Percentiles rank a stretch among this genome's conserved stretches.
These are phyloP conservation scores for Drosophila nikananu DNA, from an alignment of 1,140 invertebrate genomes.

Conservation along the genomic window DNA sequence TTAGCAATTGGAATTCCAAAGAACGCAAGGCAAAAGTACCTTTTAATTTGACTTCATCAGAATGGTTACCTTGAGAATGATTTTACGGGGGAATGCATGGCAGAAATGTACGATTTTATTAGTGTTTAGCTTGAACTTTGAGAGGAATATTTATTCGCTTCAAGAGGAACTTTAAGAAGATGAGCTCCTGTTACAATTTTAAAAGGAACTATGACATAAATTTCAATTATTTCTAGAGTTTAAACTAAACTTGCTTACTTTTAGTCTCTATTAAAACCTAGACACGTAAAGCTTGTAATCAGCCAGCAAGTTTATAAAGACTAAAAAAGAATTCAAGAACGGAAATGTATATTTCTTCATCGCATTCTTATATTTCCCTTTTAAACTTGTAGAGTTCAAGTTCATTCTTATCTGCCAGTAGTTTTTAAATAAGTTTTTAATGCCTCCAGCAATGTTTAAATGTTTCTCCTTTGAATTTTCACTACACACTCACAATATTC, in stretches of 20 bases:
- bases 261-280: too few relatives aligned
- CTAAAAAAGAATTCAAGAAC: not conserved
- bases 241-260: not conserved
- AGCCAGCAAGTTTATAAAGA: not conserved
- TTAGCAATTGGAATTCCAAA: not conserved
- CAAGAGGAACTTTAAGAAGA: too few relatives aligned
- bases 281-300: not conserved
- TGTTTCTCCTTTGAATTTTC: not conserved
- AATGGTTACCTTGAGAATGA: not conserved
- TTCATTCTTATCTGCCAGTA: constrained; percentile 33
- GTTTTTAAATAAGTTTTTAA: constrained; percentile 6
- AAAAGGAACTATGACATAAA: not conserved
- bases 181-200: not conserved
- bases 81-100: not conserved
- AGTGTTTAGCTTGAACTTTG: not conserved
- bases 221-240: not conserved
- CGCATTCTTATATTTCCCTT: not conserved
- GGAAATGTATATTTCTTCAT: constrained; percentile 2
- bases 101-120: not conserved
- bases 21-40: not conserved
- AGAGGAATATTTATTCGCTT: not conserved
- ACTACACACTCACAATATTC: constrained; percentile 16
- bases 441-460: not conserved
- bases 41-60: not conserved
- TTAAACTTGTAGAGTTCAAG: constrained; percentile 27